Conservation (phyloP, 2,797 vertebrate genomes). For the Neomorphus geoffroyi region DNA sequence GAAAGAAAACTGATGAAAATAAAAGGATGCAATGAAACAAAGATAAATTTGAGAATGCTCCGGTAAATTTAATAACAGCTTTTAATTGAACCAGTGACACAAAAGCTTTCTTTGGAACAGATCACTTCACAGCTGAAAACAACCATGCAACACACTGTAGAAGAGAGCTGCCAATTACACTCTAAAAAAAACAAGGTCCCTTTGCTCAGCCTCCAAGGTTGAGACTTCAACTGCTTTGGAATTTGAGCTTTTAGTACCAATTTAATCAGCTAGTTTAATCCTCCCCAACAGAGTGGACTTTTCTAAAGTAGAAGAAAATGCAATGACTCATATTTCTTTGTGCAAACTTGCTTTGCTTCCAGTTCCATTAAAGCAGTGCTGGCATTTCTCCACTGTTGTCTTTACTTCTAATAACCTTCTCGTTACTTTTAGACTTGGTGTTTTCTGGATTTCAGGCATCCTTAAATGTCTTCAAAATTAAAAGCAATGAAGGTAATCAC, state of each 20-base stretch:
- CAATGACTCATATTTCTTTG: not conserved
- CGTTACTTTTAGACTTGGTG: not conserved
- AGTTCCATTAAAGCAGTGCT: not conserved
- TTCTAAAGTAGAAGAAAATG: slow-evolving; percentile 11
- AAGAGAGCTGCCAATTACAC: slow-evolving; percentile 33
- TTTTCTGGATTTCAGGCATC: not conserved
- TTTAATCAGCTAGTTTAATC: slow-evolving; percentile 51
- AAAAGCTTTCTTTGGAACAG: not conserved
- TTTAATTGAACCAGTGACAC: not conserved
- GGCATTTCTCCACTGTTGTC: not conserved
- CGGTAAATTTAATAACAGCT: not conserved
- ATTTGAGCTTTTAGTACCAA: slow-evolving; percentile 31
- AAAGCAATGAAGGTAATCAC: not conserved
- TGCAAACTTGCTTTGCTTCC: not conserved
- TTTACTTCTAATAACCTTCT: not conserved
- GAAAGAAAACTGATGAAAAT: not conserved
- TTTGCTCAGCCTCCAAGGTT: slow-evolving; percentile 24
- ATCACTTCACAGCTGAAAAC: not conserved
- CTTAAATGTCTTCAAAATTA: not conserved
- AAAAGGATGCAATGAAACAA: not conserved
- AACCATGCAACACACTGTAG: not conserved
- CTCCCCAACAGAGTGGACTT: not conserved
- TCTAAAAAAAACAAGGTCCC: slow-evolving; percentile 11
- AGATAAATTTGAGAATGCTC: not conserved
- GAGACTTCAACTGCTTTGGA: slow-evolving; percentile 34